Evolutionary conservation across 2,113 vertebrate genomes (phyloP).

Genomic region (Trichomycterus rosablanca): DNA sequence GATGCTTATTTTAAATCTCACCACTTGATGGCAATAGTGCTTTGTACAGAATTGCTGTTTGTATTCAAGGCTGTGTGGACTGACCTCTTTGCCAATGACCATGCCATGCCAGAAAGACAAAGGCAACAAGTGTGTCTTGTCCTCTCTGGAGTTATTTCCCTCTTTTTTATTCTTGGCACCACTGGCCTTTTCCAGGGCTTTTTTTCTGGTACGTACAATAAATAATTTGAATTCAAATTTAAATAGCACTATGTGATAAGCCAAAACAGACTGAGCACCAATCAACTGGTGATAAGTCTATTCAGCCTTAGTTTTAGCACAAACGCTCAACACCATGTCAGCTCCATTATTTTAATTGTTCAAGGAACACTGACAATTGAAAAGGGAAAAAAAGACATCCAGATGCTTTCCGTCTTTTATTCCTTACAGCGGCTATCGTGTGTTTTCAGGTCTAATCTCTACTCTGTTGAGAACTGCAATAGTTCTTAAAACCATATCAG

Average conservation of each 20-base stretch:
- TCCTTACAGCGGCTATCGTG: conserved; percentile 22
- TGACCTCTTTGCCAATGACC: background rate
- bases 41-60: background rate
- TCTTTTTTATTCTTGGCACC: background rate
- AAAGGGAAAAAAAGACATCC: background rate
- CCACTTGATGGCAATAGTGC: conserved; percentile 10
- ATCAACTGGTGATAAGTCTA: conserved; percentile 16
- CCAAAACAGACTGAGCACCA: conserved; percentile 1
- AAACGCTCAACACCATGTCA: background rate
- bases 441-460: conserved; percentile 35
- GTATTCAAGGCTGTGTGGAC: background rate
- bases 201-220: no score
- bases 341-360: conserved; percentile 13
- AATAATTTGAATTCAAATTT: background rate
- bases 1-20: background rate
- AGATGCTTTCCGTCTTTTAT: conserved; percentile 23
- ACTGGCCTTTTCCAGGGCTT: background rate
- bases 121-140: background rate
- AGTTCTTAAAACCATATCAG: conserved; percentile 18
- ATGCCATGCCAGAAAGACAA: background rate
- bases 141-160: background rate
- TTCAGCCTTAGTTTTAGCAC: background rate
- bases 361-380: conserved; percentile 7
- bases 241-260: background rate
- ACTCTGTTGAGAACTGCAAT: conserved; percentile 2